Evolutionary conservation across 2,113 vertebrate species (phyloP).

Genomic region (Pontoporia blainvillei): DNA sequence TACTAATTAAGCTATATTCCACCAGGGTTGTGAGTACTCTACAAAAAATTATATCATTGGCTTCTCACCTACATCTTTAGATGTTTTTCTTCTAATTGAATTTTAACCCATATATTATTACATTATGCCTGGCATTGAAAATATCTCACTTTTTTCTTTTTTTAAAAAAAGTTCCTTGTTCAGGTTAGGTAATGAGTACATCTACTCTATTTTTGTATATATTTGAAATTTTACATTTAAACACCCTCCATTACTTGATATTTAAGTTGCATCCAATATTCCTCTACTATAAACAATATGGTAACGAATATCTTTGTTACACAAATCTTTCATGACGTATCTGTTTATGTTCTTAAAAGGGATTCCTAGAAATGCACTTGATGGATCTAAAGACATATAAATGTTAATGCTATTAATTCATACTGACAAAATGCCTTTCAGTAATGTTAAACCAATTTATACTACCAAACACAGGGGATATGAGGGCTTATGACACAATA

Average conservation of each 20-base stretch:
- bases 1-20: neutral
- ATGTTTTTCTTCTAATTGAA: neutral
- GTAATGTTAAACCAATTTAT: neutral
- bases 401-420: neutral
- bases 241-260: neutral
- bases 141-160: neutral
- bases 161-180: neutral
- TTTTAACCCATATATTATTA: neutral
- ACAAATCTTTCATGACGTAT: neutral
- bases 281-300: neutral
- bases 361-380: neutral
- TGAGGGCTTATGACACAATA: neutral
- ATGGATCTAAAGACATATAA: neutral
- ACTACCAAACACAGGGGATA: neutral
- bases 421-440: neutral
- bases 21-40: neutral
- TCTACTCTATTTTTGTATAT: neutral
- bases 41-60: neutral
- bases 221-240: constrained; percentile 17
- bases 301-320: neutral
- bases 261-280: neutral
- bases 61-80: neutral
- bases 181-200: neutral
- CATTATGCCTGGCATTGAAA: neutral
- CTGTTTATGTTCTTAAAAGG: neutral